phyloP scores from a whole-genome alignment of 2,113 vertebrate species.

The Gymnarchus niloticus region DNA sequence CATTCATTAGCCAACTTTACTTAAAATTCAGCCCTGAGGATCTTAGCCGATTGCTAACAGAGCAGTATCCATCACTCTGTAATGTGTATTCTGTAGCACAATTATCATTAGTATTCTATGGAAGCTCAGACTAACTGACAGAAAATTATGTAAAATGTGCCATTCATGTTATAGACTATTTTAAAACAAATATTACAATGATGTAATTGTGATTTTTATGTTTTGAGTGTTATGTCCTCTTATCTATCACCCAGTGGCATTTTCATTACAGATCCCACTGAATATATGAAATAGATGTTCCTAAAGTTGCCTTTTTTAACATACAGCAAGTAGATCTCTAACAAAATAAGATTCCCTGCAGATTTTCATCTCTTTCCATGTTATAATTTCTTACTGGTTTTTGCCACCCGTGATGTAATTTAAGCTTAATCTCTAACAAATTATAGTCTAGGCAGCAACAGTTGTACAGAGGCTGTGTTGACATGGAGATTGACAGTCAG shows the following conservation, averaged over 20 bases:
- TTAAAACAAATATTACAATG: not conserved
- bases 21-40: constrained; percentile 60
- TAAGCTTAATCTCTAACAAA: not conserved
- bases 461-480: not conserved
- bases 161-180: not conserved
- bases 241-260: not conserved
- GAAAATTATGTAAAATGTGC: no score
- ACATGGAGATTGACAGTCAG: not conserved
- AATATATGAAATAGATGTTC: not conserved
- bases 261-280: not conserved
- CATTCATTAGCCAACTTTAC: constrained; percentile 66
- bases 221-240: not conserved
- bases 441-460: not conserved
- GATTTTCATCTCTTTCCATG: not conserved
- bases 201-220: not conserved
- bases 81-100: no score
- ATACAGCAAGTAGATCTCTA: not conserved
- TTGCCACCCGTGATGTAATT: not conserved
- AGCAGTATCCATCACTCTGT: constrained; percentile 54
- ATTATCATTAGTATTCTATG: no score
- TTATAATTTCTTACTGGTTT: not conserved
- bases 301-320: not conserved
- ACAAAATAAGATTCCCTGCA: not conserved
- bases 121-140: no score
- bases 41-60: constrained; percentile 56